phyloP scores from a whole-genome alignment of 2,113 vertebrate genomes.

The Clupea harengus region DNA sequence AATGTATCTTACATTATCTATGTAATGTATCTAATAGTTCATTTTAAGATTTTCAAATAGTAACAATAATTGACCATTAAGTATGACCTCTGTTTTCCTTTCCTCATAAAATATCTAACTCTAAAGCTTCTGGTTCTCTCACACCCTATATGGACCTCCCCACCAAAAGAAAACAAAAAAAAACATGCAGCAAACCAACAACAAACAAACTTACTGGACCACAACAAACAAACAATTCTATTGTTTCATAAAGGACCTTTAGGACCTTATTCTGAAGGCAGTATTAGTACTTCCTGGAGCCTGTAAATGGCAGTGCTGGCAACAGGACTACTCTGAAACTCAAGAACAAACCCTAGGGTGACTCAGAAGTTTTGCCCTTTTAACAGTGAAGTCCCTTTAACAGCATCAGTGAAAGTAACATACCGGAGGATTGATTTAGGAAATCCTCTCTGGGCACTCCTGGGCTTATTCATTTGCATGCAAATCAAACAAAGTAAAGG shows the following conservation, averaged over 20 bases:
- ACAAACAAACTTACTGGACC: not conserved
- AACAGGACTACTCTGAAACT: too few species aligned
- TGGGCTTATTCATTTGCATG: not conserved
- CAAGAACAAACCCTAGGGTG: too few species aligned
- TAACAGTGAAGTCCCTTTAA: too few species aligned
- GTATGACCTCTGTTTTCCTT: not conserved
- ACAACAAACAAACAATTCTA: too few species aligned
- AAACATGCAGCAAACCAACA: not conserved
- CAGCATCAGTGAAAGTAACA: too few species aligned
- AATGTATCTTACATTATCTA: not conserved
- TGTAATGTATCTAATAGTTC: not conserved
- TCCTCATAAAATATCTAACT: not conserved
- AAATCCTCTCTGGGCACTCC: not conserved
- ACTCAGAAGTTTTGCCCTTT: too few species aligned
- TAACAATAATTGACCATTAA: not conserved
- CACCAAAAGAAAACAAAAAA: too few species aligned
- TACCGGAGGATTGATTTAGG: too few species aligned
- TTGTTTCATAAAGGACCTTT: not conserved
- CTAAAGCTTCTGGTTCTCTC: not conserved
- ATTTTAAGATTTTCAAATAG: not conserved
- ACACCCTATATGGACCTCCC: not conserved
- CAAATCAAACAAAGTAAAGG: not conserved
- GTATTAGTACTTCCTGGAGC: too few species aligned
- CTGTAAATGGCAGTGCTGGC: too few species aligned
- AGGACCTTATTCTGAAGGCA: not conserved